phyloP scores from a whole-genome alignment of 2,888 invertebrate genomes.

The Hemicrepidius hirtus region DNA sequence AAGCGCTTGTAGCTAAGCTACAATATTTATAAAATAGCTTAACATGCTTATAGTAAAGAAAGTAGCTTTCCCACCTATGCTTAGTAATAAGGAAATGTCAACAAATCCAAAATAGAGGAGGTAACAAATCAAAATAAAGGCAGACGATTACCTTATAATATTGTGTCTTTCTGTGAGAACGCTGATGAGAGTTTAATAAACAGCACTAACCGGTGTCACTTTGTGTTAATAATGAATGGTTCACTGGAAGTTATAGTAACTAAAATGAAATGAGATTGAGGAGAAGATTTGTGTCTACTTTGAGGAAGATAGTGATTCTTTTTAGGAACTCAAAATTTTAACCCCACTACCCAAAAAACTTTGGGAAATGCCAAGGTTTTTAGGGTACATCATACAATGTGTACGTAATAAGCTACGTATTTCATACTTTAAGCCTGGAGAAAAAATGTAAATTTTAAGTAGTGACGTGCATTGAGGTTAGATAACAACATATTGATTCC shows the following conservation, averaged over 20 bases:
- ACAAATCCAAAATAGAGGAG: no score
- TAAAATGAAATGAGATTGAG: not conserved
- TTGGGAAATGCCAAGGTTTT: conserved; percentile 21
- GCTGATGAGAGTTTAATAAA: no score
- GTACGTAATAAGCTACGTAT: conserved; percentile 18
- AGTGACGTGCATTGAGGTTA: conserved; percentile 12
- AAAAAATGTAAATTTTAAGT: not conserved
- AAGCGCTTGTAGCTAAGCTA: no score
- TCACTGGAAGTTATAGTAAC: not conserved
- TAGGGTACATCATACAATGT: not conserved
- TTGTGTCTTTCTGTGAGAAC: no score
- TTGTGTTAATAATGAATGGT: not conserved
- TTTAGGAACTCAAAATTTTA: conserved; percentile 20
- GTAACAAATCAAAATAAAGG: no score
- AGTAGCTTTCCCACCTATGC: no score
- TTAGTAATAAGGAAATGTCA: no score
- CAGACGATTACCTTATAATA: no score
- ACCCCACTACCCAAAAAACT: conserved; percentile 15
- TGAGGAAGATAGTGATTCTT: not conserved
- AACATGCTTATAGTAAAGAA: no score
- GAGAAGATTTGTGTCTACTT: not conserved
- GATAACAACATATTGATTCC: conserved; percentile 6
- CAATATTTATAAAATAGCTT: no score
- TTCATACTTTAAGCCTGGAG: conserved; percentile 1
- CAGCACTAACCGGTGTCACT: no score